Percentiles rank a stretch among this genome's conserved stretches.
These are phyloP conservation scores for Megaptera novaeangliae DNA, from an alignment of 2,113 vertebrate species.

Conservation along the genomic window DNA sequence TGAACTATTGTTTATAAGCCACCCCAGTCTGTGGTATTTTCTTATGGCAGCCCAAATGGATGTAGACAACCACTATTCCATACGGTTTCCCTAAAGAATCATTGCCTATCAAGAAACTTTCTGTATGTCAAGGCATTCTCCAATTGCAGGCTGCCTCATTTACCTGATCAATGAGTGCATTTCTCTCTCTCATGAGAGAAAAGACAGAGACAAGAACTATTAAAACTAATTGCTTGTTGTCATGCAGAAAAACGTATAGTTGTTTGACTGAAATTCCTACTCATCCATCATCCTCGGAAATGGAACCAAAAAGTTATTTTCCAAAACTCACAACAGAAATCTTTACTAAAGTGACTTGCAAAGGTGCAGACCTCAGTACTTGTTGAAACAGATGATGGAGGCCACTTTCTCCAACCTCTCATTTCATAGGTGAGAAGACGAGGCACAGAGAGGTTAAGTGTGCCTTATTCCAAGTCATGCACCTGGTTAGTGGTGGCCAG, in stretches of 20 bases:
- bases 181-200: not conserved
- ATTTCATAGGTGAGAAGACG: not conserved
- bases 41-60: not conserved
- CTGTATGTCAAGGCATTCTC: not conserved
- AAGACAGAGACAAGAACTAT: not conserved
- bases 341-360: not conserved
- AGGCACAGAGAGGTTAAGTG: not conserved
- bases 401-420: not conserved
- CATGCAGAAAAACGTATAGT: not conserved
- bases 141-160: not conserved
- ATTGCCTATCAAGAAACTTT: not conserved
- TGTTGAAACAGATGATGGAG: not conserved
- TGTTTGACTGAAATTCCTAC: not conserved
- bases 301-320: not conserved
- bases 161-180: not conserved
- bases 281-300: not conserved
- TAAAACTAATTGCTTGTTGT: constrained; percentile 19
- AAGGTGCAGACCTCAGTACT: not conserved
- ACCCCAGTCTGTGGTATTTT: not conserved
- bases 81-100: not conserved
- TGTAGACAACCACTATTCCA: not conserved
- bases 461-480: not conserved
- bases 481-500: not conserved
- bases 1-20: not conserved
- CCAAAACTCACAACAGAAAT: not conserved